These are phyloP conservation scores for Leptothorax acervorum DNA, from an alignment of 2,888 invertebrate species.

Conservation along the genomic window DNA sequence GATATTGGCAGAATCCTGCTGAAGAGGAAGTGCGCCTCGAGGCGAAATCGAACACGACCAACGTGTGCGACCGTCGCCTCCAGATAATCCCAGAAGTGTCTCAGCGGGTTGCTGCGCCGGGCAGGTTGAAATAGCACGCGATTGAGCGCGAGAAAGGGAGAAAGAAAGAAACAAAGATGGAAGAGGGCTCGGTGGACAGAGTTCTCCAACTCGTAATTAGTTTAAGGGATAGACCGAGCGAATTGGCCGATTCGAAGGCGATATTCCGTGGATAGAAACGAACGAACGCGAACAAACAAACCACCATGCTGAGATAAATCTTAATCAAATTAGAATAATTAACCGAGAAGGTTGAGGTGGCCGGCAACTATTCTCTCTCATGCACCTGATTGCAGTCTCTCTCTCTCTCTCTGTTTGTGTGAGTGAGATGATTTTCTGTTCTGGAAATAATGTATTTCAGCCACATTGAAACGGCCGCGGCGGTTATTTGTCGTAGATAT, in stretches of 20 bases:
- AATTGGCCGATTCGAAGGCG: conserved; percentile 56
- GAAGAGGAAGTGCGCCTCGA: conserved; percentile 34
- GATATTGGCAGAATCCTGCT: conserved; percentile 35
- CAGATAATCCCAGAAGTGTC: conserved; percentile 32
- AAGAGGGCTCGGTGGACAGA: neutral
- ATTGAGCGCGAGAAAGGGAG: conserved; percentile 5
- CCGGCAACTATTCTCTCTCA: conserved; percentile 37
- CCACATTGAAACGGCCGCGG: neutral
- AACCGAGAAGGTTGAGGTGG: conserved; percentile 25
- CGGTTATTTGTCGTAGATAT: neutral
- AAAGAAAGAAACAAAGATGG: neutral
- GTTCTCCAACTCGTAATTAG: conserved; percentile 55
- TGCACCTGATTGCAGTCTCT: conserved; percentile 27
- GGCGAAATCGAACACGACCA: conserved; percentile 29
- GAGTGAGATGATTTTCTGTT: conserved; percentile 20
- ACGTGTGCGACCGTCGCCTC: conserved; percentile 2
- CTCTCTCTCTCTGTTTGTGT: conserved; percentile 10
- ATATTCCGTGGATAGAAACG: conserved; percentile 58
- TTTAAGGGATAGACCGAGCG: conserved; percentile 47
- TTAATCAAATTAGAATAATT: conserved; percentile 67
- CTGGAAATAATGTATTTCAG: conserved; percentile 20
- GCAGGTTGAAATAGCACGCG: conserved; percentile 31
- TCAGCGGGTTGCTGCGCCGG: neutral
- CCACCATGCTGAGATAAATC: conserved; percentile 61
- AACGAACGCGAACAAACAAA: conserved; percentile 52